phyloP scores from a whole-genome alignment of 2,113 vertebrate genomes.

The Crotalus viridis region DNA sequence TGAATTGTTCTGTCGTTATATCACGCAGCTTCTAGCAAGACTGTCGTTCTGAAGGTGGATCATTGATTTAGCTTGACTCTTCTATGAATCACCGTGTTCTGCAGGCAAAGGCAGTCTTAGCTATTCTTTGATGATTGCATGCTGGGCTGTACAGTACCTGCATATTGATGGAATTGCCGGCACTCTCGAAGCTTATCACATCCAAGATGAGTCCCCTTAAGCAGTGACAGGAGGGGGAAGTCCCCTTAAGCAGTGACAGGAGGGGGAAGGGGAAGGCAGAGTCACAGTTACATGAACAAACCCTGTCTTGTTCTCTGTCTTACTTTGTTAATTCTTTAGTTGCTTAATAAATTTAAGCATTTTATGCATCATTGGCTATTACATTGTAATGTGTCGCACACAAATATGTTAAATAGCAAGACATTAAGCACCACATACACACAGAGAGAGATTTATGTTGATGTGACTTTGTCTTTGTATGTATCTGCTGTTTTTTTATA shows the following conservation, averaged over 20 bases:
- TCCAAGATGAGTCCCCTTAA: neutral
- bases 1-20: neutral
- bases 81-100: neutral
- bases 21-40: neutral
- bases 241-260: neutral
- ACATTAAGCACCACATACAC: neutral
- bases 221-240: neutral
- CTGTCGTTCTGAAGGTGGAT: neutral
- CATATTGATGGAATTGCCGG: neutral
- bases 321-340: neutral
- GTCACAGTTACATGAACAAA: neutral
- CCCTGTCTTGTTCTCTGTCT: neutral
- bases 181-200: neutral
- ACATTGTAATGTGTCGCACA: neutral
- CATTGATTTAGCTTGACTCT: constrained; percentile 4
- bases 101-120: neutral
- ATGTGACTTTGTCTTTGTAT: neutral
- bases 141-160: neutral
- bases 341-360: neutral
- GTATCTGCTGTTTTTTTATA: neutral
- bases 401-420: neutral
- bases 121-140: neutral
- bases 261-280: neutral
- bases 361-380: neutral
- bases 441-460: constrained; percentile 7